phyloP scores from a whole-genome alignment of 2,113 vertebrate genomes.

The Riparia riparia region DNA sequence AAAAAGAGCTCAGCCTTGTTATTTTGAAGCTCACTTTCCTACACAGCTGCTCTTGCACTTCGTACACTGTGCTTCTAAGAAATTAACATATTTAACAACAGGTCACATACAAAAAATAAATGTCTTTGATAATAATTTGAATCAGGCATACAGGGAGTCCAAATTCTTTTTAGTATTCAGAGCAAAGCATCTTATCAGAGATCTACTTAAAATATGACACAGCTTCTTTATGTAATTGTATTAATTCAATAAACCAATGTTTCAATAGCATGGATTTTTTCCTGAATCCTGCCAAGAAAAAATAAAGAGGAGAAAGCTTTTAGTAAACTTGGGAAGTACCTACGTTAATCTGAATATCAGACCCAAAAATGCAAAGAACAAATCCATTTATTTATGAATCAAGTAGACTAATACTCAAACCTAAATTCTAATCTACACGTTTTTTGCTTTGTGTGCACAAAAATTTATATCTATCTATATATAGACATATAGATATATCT shows the following conservation, averaged over 20 bases:
- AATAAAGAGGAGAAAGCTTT: not conserved
- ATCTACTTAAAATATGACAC: slow-evolving; percentile 41
- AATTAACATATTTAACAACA: slow-evolving; percentile 61
- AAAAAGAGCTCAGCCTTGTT: slow-evolving; percentile 50
- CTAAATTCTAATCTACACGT: not conserved
- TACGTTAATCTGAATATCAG: not conserved
- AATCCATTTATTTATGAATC: not conserved
- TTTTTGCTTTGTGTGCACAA: not conserved
- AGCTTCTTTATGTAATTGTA: slow-evolving; percentile 32
- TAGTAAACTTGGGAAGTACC: not conserved
- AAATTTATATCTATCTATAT: not conserved
- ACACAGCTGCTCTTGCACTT: slow-evolving; percentile 60
- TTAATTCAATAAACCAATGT: slow-evolving; percentile 5
- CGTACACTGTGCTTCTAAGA: slow-evolving; percentile 38
- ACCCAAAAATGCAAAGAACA: not conserved
- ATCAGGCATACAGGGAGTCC: not conserved
- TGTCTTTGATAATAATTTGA: slow-evolving; percentile 41
- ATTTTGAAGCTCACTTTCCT: slow-evolving; percentile 47
- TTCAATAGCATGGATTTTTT: not conserved
- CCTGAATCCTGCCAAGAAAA: not conserved
- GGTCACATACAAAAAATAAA: slow-evolving; percentile 46
- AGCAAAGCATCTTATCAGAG: slow-evolving; percentile 17
- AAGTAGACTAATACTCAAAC: not conserved
- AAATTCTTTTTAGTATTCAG: slow-evolving; percentile 40
- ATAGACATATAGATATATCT: not conserved